phyloP scores from a whole-genome alignment of 1,140 invertebrate species.

The Trachelipus rathkii region DNA sequence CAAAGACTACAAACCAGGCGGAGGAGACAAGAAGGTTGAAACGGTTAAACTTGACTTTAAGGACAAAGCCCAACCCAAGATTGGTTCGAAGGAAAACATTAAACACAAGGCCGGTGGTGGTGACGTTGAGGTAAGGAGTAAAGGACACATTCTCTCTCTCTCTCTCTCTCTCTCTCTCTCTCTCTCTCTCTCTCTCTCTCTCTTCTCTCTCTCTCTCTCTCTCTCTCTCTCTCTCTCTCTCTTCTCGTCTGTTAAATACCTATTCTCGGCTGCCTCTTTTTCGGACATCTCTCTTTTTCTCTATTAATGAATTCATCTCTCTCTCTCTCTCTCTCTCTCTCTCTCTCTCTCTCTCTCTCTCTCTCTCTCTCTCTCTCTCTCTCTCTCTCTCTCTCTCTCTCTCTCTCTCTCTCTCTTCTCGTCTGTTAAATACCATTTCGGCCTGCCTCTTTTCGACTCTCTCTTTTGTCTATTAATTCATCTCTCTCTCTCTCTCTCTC shows the following conservation, averaged over 20 bases:
- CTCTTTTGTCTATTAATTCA: too few relatives aligned
- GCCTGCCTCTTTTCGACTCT: too few relatives aligned
- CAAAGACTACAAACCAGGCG: slow-evolving; percentile 82
- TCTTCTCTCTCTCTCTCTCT: too few relatives aligned
- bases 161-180: too few relatives aligned
- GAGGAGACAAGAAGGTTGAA: slow-evolving; percentile 88
- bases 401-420: slow-evolving; percentile 17
- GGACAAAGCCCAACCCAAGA: slow-evolving; percentile 74
- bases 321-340: slow-evolving; percentile 5
- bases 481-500: too few relatives aligned
- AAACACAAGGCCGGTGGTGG: slow-evolving; percentile 86
- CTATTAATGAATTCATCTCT: too few relatives aligned
- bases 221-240: too few relatives aligned
- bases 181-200: too few relatives aligned
- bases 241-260: too few relatives aligned
- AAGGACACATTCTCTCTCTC: neutral
- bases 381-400: slow-evolving; percentile 2
- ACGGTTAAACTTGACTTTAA: slow-evolving; percentile 85
- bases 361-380: slow-evolving; percentile 8
- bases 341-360: neutral
- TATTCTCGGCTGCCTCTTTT: too few relatives aligned
- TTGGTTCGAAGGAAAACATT: slow-evolving; percentile 86
- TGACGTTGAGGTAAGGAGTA: slow-evolving; percentile 72
- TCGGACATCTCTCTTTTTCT: too few relatives aligned
- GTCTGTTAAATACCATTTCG: too few relatives aligned